These are phyloP conservation scores for Yponomeuta plumbellus DNA, from an alignment of 2,888 invertebrate species.

Conservation along the genomic window DNA sequence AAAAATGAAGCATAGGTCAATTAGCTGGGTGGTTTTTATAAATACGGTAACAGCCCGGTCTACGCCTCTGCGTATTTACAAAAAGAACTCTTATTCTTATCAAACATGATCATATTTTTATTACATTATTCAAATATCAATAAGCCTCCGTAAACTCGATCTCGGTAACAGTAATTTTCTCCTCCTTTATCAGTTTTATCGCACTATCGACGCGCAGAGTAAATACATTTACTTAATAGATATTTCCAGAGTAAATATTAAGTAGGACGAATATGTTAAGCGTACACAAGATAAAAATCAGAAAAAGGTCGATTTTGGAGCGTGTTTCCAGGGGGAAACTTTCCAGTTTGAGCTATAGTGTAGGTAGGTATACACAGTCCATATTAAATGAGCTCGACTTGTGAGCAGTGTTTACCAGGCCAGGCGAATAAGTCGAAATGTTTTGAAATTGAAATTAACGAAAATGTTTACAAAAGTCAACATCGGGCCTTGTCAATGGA, in stretches of 20 bases:
- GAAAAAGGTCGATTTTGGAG: not conserved
- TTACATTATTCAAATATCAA: not conserved
- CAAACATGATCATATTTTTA: not conserved
- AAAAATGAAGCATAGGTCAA: no score
- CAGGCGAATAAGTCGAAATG: no score
- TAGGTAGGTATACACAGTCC: no score
- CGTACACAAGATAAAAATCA: not conserved
- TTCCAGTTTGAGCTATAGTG: not conserved
- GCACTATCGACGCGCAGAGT: not conserved
- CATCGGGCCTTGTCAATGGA: no score
- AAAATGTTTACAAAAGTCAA: no score
- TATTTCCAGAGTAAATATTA: not conserved
- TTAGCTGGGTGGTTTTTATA: not conserved
- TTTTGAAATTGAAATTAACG: no score
- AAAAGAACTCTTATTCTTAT: not conserved
- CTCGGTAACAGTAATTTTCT: not conserved
- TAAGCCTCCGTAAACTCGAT: not conserved
- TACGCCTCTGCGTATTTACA: no score
- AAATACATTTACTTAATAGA: not conserved
- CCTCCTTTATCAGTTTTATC: not conserved
- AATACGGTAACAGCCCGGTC: not conserved
- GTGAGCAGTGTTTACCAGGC: no score
- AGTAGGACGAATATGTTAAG: conserved; percentile 2
- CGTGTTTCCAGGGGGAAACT: not conserved
- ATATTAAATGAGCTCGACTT: no score